Conservation (phyloP, 92 coral and sea anemone species). For the Epizoanthus rinbou region DNA sequence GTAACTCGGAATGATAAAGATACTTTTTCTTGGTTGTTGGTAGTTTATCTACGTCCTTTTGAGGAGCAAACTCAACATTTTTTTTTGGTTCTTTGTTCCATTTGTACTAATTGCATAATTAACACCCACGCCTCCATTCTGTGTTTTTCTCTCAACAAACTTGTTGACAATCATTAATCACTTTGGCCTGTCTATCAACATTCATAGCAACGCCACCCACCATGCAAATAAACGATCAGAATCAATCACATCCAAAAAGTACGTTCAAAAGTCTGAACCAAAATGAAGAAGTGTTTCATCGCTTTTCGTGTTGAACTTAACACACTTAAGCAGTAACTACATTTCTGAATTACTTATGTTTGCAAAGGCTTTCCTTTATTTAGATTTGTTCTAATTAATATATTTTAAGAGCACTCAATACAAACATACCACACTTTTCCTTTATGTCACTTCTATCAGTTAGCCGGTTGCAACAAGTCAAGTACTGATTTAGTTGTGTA, state of each 20-base stretch:
- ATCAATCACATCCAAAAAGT: not conserved
- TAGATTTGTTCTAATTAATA: no score
- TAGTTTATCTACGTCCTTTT: not conserved
- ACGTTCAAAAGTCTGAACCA: not conserved
- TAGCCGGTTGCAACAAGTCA: constrained; percentile 7
- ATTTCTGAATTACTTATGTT: no score
- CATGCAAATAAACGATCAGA: not conserved
- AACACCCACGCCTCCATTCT: constrained; percentile 44
- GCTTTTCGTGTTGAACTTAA: no score
- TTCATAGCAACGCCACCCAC: not conserved
- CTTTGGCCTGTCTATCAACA: constrained; percentile 21
- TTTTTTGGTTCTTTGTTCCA: constrained; percentile 20
- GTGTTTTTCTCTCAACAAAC: constrained; percentile 28
- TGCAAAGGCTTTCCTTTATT: no score
- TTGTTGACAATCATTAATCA: constrained; percentile 10
- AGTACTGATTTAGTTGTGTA: not conserved
- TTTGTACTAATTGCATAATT: constrained; percentile 38
- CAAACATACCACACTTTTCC: not conserved
- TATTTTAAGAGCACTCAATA: no score
- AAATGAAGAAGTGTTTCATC: not conserved
- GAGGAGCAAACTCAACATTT: not conserved
- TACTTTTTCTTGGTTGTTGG: no score
- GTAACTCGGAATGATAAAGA: no score
- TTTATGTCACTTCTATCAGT: not conserved
- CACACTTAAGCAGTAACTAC: no score